Evolutionary conservation across 1,140 invertebrate genomes (phyloP).

Genomic region (Drosophila parabipectinata): DNA sequence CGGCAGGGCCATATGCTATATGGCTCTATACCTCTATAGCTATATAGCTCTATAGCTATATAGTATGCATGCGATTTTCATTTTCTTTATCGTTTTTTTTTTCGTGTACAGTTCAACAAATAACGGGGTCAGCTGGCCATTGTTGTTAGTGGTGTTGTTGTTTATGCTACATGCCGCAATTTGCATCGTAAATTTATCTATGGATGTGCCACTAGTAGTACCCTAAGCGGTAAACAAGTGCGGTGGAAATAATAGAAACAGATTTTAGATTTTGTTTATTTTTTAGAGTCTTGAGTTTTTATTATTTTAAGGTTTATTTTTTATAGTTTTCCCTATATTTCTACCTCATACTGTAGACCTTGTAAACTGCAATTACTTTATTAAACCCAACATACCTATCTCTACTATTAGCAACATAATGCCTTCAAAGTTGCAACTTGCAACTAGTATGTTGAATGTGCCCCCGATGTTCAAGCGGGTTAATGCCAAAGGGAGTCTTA

Average conservation of each 20-base stretch:
- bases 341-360: neutral
- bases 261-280: neutral
- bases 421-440: conserved; percentile 14
- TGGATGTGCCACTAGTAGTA: conserved; percentile 20
- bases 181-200: conserved; percentile 52
- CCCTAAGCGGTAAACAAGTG: conserved; percentile 4
- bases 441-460: conserved; percentile 8
- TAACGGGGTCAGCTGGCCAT: conserved; percentile 77
- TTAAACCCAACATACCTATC: conserved; percentile 18
- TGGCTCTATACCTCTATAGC: neutral
- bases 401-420: conserved; percentile 29
- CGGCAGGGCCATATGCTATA: conserved; percentile 36
- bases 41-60: neutral
- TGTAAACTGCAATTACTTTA: conserved; percentile 26
- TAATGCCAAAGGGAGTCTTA: conserved; percentile 42
- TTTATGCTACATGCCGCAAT: conserved; percentile 71
- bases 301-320: neutral
- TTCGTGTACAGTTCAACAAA: conserved; percentile 74
- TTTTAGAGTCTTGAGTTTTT: no score
- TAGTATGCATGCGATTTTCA: conserved; percentile 47
- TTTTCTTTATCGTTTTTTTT: conserved; percentile 50
- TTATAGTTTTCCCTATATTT: neutral
- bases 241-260: conserved; percentile 6
- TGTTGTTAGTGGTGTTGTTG: conserved; percentile 54
- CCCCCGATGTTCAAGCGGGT: conserved; percentile 42